phyloP scores from a whole-genome alignment of 2,888 invertebrate genomes.

The Tiliacea aurago region DNA sequence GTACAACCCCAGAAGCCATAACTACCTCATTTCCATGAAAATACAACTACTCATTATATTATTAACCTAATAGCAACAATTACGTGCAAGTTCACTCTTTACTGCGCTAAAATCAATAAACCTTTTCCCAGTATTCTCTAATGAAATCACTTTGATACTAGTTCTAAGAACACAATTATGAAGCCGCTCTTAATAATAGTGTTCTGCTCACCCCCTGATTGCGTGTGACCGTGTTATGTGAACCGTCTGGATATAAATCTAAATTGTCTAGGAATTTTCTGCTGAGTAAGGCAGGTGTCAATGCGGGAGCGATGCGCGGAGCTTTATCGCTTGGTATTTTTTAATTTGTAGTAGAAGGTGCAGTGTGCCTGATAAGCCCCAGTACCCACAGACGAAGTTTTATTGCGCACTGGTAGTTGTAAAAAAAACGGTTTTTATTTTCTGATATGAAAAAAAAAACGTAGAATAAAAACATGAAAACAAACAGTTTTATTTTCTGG shows the following conservation, averaged over 20 bases:
- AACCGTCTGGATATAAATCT: conserved; percentile 80
- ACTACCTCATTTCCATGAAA: background rate
- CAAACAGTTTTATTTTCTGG: no score
- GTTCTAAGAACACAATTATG: conserved; percentile 46
- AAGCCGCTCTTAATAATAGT: conserved; percentile 42
- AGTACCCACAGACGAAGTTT: no score
- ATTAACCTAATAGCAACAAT: background rate
- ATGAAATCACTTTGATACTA: conserved; percentile 30
- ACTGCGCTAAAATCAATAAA: conserved; percentile 34
- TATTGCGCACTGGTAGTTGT: no score
- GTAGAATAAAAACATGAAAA: no score
- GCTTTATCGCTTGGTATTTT: conserved; percentile 1
- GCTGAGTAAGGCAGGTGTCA: background rate
- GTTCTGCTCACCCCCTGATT: conserved; percentile 67
- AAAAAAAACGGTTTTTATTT: no score
- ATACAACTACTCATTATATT: background rate
- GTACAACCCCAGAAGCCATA: background rate
- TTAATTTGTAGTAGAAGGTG: no score
- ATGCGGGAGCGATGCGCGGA: conserved; percentile 3
- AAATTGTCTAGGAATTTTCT: conserved; percentile 70
- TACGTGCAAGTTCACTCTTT: conserved; percentile 19
- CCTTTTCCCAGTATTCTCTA: conserved; percentile 22
- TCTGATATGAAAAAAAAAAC: no score
- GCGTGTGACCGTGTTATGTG: conserved; percentile 79
- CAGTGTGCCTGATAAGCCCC: no score